Evolutionary conservation across 2,797 vertebrate species (phyloP).

Genomic region (Danio jaintianensis): DNA sequence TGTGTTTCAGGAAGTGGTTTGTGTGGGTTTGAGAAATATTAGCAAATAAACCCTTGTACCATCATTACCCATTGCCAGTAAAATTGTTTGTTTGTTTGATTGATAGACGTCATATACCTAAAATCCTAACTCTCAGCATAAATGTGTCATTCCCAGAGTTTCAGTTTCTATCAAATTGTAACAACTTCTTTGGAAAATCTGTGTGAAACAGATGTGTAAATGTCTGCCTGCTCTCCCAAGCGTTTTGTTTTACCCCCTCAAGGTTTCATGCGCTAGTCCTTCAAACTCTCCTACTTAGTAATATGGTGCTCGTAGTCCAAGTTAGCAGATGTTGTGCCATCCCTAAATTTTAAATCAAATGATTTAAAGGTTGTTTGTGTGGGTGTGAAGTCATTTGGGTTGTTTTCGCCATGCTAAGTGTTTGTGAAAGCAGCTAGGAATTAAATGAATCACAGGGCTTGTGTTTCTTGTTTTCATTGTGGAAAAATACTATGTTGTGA

Average conservation of each 20-base stretch:
- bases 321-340: not conserved
- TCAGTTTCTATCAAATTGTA: not conserved
- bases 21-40: not conserved
- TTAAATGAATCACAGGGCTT: slow-evolving; percentile 5
- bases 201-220: not conserved
- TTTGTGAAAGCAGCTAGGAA: slow-evolving; percentile 4
- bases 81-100: not conserved
- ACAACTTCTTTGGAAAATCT: not conserved
- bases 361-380: not conserved
- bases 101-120: not conserved
- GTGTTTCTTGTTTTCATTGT: slow-evolving; percentile 6
- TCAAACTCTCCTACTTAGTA: not conserved
- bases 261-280: not conserved
- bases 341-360: not conserved
- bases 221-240: not conserved
- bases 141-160: not conserved
- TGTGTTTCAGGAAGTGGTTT: slow-evolving; percentile 22
- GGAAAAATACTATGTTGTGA: slow-evolving; percentile 10
- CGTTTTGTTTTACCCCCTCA: not conserved
- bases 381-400: not conserved
- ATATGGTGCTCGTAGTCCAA: not conserved
- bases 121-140: not conserved
- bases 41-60: not conserved
- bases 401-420: not conserved
- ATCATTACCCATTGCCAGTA: not conserved